These are phyloP conservation scores for Eurytoma californica DNA, from an alignment of 2,888 invertebrate species.

Conservation along the genomic window DNA sequence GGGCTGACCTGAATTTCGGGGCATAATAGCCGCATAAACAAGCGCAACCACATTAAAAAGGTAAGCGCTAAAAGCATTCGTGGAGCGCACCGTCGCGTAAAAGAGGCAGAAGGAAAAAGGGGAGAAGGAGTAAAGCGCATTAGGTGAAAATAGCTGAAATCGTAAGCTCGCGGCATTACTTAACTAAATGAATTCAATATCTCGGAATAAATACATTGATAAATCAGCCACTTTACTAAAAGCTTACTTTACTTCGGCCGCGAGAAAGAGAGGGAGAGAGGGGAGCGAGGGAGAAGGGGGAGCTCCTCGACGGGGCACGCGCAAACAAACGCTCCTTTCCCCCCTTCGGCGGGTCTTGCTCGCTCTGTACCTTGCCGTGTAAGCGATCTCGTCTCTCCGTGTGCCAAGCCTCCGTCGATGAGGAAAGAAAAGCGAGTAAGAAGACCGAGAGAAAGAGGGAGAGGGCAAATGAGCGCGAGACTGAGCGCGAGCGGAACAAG, in stretches of 20 bases:
- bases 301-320: slow-evolving; percentile 64
- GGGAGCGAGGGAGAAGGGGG: slow-evolving; percentile 54
- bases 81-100: background rate
- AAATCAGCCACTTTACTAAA: slow-evolving; percentile 75
- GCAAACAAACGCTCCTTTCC: slow-evolving; percentile 64
- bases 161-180: slow-evolving; percentile 62
- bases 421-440: background rate
- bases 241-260: slow-evolving; percentile 72
- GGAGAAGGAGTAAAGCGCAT: slow-evolving; percentile 2
- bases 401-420: slow-evolving; percentile 13
- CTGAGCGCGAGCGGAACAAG: slow-evolving; percentile 46
- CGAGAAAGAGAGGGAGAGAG: slow-evolving; percentile 35
- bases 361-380: background rate
- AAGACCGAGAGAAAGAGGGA: background rate
- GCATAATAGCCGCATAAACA: slow-evolving; percentile 31
- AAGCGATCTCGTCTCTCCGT: slow-evolving; percentile 34
- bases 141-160: slow-evolving; percentile 35
- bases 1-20: slow-evolving; percentile 18
- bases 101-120: background rate
- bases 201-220: slow-evolving; percentile 75
- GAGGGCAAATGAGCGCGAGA: slow-evolving; percentile 26
- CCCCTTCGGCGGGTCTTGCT: background rate
- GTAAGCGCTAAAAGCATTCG: slow-evolving; percentile 40
- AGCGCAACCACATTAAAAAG: slow-evolving; percentile 28
- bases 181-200: slow-evolving; percentile 75